phyloP scores from a whole-genome alignment of 2,113 vertebrate genomes.

The Malaclemys terrapin region DNA sequence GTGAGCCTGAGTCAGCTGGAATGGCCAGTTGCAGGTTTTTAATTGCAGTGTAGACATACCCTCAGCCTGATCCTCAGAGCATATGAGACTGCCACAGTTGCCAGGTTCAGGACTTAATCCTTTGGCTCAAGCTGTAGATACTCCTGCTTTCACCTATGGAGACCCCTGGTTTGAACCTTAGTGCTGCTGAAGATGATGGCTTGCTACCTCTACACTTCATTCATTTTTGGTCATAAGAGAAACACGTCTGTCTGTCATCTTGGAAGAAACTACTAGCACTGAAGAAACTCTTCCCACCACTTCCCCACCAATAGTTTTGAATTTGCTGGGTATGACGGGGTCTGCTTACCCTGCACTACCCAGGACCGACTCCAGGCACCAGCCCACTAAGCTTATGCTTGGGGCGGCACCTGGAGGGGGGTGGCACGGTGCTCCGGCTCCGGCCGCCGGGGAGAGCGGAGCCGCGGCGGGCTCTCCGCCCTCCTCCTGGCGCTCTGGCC shows the following conservation, averaged over 20 bases:
- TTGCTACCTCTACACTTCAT: neutral
- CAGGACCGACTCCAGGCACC: too few relatives aligned
- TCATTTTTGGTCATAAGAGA: neutral
- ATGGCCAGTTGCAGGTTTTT: neutral
- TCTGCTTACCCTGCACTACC: too few relatives aligned
- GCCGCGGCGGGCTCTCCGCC: too few relatives aligned
- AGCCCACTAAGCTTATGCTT: too few relatives aligned
- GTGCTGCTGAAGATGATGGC: neutral
- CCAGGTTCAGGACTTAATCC: slow-evolving; percentile 37
- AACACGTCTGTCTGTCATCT: neutral
- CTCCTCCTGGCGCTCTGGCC: too few relatives aligned
- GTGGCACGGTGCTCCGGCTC: too few relatives aligned
- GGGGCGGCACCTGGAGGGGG: too few relatives aligned
- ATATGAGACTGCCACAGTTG: neutral
- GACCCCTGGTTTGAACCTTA: neutral
- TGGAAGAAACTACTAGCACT: neutral
- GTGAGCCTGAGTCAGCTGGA: neutral
- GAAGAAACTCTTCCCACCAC: neutral
- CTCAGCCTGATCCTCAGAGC: neutral
- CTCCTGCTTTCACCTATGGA: neutral
- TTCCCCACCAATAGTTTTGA: neutral
- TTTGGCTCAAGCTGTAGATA: slow-evolving; percentile 41
- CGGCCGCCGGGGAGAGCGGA: too few relatives aligned
- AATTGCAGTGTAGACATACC: neutral
- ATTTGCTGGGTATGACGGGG: neutral